These are phyloP conservation scores for Drosophila pallidifrons DNA, from an alignment of 1,140 invertebrate genomes.

Conservation along the genomic window DNA sequence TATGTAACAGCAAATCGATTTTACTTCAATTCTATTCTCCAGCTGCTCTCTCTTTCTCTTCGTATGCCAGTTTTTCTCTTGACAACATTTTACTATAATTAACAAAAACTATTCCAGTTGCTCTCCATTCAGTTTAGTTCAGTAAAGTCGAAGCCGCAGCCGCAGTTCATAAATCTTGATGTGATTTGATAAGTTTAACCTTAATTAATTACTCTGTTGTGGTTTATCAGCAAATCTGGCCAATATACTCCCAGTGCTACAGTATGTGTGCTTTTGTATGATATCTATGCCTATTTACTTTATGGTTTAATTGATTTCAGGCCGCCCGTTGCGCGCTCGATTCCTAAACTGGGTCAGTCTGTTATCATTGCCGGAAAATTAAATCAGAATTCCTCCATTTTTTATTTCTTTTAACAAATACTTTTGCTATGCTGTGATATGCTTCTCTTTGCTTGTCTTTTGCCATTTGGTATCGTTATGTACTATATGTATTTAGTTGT, in stretches of 20 bases:
- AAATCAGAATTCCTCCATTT: slow-evolving; percentile 55
- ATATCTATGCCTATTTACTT: slow-evolving; percentile 38
- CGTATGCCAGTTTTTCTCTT: background rate
- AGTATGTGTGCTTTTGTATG: slow-evolving; percentile 18
- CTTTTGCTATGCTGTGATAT: slow-evolving; percentile 14
- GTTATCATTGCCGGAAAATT: slow-evolving; percentile 63
- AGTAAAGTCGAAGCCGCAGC: background rate
- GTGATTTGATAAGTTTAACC: slow-evolving; percentile 59
- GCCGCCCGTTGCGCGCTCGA: slow-evolving; percentile 49
- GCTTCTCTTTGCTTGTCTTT: background rate
- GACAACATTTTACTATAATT: slow-evolving; percentile 55
- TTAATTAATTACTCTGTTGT: slow-evolving; percentile 72
- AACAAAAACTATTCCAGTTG: slow-evolving; percentile 34
- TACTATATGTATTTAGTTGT: slow-evolving; percentile 37
- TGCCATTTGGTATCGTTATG: slow-evolving; percentile 26
- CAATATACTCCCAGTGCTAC: slow-evolving; percentile 18
- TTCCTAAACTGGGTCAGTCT: slow-evolving; percentile 52
- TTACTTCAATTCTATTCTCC: slow-evolving; percentile 37
- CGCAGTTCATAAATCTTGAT: slow-evolving; percentile 32
- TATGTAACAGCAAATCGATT: slow-evolving; percentile 80
- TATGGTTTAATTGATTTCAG: slow-evolving; percentile 71
- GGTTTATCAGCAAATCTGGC: slow-evolving; percentile 57
- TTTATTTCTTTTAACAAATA: slow-evolving; percentile 41
- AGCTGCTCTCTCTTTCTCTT: slow-evolving; percentile 2
- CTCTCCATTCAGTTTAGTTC: background rate